Evolutionary conservation across 2,113 vertebrate species (phyloP).

Genomic region (Phrynosoma platyrhinos): DNA sequence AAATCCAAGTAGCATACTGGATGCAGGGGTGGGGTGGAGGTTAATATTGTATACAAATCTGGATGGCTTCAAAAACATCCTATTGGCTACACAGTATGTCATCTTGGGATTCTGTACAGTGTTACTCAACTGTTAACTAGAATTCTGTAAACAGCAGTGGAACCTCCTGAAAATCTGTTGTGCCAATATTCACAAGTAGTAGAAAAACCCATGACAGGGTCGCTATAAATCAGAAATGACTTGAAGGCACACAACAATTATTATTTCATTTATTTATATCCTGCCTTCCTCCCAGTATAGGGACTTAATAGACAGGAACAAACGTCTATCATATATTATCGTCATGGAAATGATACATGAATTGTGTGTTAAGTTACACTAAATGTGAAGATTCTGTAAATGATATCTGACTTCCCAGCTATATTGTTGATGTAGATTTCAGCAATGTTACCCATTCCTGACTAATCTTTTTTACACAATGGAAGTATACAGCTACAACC

Average conservation of each 20-base stretch:
- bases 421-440: background rate
- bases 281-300: too few species aligned
- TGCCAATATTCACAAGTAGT: background rate
- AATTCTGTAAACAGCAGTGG: background rate
- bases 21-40: background rate
- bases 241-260: too few species aligned
- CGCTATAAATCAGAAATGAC: too few species aligned
- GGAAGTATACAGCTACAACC: background rate
- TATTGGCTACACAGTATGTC: background rate
- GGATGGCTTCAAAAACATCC: background rate
- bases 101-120: background rate
- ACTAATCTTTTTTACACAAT: slow-evolving; percentile 34
- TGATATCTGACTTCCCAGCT: background rate
- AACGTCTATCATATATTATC: background rate
- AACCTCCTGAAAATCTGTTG: background rate
- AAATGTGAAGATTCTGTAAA: background rate
- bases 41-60: background rate
- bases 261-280: too few species aligned
- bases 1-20: background rate
- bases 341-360: background rate
- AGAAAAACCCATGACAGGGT: too few species aligned
- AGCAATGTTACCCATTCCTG: background rate
- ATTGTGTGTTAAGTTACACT: background rate
- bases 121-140: background rate
- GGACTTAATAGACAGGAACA: too few species aligned